phyloP scores from a whole-genome alignment of 2,113 vertebrate genomes.

The Alligator mississippiensis region DNA sequence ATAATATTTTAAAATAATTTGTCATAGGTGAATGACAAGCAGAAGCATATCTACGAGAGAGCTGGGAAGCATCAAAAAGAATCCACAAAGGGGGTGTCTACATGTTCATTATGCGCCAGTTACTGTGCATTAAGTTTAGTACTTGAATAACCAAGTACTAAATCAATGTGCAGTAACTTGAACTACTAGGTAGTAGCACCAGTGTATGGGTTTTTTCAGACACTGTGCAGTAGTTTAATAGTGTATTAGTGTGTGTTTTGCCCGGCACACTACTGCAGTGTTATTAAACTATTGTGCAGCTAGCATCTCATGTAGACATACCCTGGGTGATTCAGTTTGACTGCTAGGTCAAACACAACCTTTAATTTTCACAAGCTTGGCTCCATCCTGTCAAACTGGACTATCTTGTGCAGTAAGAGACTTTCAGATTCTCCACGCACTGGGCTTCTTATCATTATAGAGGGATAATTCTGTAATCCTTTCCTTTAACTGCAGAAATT shows the following conservation, averaged over 20 bases:
- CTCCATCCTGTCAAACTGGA: slow-evolving; percentile 41
- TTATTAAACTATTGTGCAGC: too few species aligned
- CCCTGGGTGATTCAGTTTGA: not conserved
- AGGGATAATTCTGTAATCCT: slow-evolving; percentile 45
- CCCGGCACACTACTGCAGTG: too few species aligned
- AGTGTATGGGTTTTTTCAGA: too few species aligned
- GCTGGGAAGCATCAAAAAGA: slow-evolving; percentile 33
- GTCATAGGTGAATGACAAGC: not conserved
- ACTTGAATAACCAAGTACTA: too few species aligned
- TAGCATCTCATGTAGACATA: too few species aligned
- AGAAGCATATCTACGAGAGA: slow-evolving; percentile 17
- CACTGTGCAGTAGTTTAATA: too few species aligned
- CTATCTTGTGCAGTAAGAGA: slow-evolving; percentile 24
- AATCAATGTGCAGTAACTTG: too few species aligned
- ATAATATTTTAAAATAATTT: slow-evolving; percentile 44
- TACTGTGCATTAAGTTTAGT: too few species aligned
- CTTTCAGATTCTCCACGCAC: slow-evolving; percentile 20
- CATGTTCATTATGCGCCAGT: too few species aligned
- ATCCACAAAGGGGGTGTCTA: not conserved
- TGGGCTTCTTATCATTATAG: slow-evolving; percentile 22
- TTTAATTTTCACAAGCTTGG: slow-evolving; percentile 47
- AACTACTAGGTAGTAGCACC: too few species aligned
- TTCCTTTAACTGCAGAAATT: slow-evolving; percentile 39
- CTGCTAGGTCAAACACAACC: slow-evolving; percentile 49
- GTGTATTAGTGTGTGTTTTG: too few species aligned